Evolutionary conservation across 2,888 invertebrate genomes (phyloP), one percentile per base, ranked within the genome.

Genomic region (Acrobasis repandana): DNA sequence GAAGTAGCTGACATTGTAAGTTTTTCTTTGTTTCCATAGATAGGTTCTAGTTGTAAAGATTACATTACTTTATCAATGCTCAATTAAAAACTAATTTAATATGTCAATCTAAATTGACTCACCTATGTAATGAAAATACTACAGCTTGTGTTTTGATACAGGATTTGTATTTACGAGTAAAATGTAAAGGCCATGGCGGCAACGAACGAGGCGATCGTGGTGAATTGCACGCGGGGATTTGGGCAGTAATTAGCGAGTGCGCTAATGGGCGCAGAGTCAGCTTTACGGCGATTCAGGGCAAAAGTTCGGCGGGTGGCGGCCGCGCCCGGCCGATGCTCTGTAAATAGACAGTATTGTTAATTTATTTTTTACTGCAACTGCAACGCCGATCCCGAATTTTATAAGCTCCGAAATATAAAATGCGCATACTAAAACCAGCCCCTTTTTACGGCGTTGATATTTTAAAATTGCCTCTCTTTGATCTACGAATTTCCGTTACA

Each of bases 261-360:
- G 69, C 82, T 86, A 86, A 86, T 85, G 82, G 82, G 74, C 70
- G 63, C 74, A 69, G 76, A 77, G 77, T 76, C 82, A 74, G 78
- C 76, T 77, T 77, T 72, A 75, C 75, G 76, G 70, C 68, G 68
- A 67, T 61, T 63, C 72, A 52, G 64, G 66, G 70, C 64, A 71
- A 77, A 74, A 75, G 75, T 74, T 72, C 68, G 73, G 15, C 51
- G 20, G 8, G 15, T 4, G 54, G 20, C 54, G 34, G 47, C 58
- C 59, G 28, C 34, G 36, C 43, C 36, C 47, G 64, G 54, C 65
- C 61, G 72, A 71, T 64, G 70, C 66, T 74, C 71, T 69, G 71
- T 75, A 72, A 75, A 76, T 70, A 76, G 67, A 70, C 67, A 63
- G 68, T 68, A 63, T 60, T 69, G 69, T 69, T 70, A 70, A 70